These are phyloP conservation scores for Scrobipalpa costella DNA, from an alignment of 2,888 invertebrate species.

Conservation along the genomic window DNA sequence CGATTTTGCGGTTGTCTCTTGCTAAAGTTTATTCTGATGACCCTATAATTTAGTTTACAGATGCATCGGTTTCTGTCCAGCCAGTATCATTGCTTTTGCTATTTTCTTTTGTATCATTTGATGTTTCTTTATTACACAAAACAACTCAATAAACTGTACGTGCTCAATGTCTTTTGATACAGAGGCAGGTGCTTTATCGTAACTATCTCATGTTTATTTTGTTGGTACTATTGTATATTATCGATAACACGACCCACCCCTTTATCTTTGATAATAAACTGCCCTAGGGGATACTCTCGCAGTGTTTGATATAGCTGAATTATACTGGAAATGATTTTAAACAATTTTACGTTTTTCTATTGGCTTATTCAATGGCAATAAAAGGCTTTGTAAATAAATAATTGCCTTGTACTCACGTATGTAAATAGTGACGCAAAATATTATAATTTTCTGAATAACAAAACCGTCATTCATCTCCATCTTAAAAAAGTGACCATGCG, in stretches of 20 bases:
- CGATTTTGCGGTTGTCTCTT: slow-evolving; percentile 16
- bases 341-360: no score
- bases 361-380: no score
- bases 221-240: slow-evolving; percentile 58
- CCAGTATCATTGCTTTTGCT: background rate
- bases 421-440: no score
- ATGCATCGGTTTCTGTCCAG: background rate
- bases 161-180: slow-evolving; percentile 30
- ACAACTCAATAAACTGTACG: background rate
- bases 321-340: slow-evolving; percentile 29
- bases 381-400: no score
- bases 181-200: slow-evolving; percentile 41
- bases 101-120: background rate
- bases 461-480: background rate
- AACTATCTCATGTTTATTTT: slow-evolving; percentile 59
- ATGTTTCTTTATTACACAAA: background rate
- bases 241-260: slow-evolving; percentile 49
- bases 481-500: background rate
- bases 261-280: slow-evolving; percentile 53
- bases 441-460: no score
- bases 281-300: slow-evolving; percentile 37
- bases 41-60: no score
- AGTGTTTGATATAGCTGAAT: slow-evolving; percentile 26
- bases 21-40: background rate
- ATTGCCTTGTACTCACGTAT: no score